Percentiles rank a stretch among this genome's conserved stretches.
phyloP scores from a whole-genome alignment of 1,140 invertebrate species.

The Apis laboriosa region DNA sequence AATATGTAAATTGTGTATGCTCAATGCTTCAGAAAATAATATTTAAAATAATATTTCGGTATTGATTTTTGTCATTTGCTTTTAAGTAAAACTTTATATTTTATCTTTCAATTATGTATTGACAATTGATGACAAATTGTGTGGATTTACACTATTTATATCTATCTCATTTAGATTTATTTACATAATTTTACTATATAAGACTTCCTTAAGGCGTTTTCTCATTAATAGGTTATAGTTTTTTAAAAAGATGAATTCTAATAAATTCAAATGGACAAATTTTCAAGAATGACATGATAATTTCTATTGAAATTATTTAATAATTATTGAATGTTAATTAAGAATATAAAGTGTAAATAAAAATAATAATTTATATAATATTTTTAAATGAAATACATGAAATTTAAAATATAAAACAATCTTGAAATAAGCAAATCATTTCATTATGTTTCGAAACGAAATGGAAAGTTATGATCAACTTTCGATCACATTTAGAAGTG shows the following conservation, averaged over 20 bases:
- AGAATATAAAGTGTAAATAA: too few relatives aligned
- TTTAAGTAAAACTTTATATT: too few relatives aligned
- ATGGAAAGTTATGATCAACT: constrained; percentile 14
- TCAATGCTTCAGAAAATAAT: neutral
- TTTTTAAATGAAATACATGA: neutral
- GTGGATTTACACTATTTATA: neutral
- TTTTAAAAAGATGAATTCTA: neutral
- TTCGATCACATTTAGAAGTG: neutral
- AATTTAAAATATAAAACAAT: neutral
- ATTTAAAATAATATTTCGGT: neutral
- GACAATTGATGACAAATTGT: neutral
- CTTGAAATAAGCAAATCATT: neutral
- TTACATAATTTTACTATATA: neutral
- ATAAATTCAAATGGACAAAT: neutral
- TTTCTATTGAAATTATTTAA: too few relatives aligned
- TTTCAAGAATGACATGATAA: neutral
- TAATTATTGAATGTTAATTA: too few relatives aligned
- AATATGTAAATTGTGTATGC: neutral
- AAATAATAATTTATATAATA: neutral
- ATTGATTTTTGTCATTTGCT: neutral
- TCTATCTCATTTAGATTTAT: neutral
- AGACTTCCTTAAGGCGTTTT: neutral
- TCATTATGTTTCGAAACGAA: neutral
- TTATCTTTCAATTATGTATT: neutral
- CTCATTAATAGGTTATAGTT: neutral